Evolutionary conservation across 2,797 vertebrate genomes (phyloP).

Genomic region (Oophaga sylvatica): DNA sequence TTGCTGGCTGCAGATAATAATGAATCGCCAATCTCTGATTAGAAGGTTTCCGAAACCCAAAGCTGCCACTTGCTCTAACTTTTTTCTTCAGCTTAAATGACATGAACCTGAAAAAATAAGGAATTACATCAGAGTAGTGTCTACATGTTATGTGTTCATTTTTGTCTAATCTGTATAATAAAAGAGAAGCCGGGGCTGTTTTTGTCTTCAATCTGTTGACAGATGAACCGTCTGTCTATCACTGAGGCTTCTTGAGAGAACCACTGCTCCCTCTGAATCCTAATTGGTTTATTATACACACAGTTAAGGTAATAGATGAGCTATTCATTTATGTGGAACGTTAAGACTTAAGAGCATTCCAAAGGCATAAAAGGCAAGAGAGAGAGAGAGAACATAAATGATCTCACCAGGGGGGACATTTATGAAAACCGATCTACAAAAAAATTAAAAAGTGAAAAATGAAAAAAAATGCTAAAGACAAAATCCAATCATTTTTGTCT

Average conservation of each 20-base stretch:
- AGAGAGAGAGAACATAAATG: slow-evolving; percentile 10
- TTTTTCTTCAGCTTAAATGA: slow-evolving; percentile 80
- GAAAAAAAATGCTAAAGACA: background rate
- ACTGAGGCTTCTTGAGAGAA: slow-evolving; percentile 70
- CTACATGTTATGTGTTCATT: slow-evolving; percentile 41
- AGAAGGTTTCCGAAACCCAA: slow-evolving; percentile 84
- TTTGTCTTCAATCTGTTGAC: slow-evolving; percentile 69
- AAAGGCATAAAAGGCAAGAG: slow-evolving; percentile 21
- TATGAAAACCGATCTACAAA: slow-evolving; percentile 2
- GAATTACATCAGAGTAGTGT: slow-evolving; percentile 63
- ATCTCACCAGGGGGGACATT: slow-evolving; percentile 18
- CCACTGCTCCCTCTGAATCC: slow-evolving; percentile 60
- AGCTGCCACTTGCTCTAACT: slow-evolving; percentile 79
- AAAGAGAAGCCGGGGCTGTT: slow-evolving; percentile 70
- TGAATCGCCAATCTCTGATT: slow-evolving; percentile 93
- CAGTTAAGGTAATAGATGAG: slow-evolving; percentile 52
- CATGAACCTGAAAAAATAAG: slow-evolving; percentile 75
- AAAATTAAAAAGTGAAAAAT: background rate
- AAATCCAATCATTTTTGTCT: slow-evolving; percentile 3
- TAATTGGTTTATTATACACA: slow-evolving; percentile 59
- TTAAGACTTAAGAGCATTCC: slow-evolving; percentile 32
- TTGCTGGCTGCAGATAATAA: slow-evolving; percentile 92
- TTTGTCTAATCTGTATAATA: slow-evolving; percentile 68
- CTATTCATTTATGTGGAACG: slow-evolving; percentile 40
- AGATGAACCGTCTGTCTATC: slow-evolving; percentile 66